These are phyloP conservation scores for Lysandra coridon DNA, from an alignment of 2,888 invertebrate species.

Conservation along the genomic window DNA sequence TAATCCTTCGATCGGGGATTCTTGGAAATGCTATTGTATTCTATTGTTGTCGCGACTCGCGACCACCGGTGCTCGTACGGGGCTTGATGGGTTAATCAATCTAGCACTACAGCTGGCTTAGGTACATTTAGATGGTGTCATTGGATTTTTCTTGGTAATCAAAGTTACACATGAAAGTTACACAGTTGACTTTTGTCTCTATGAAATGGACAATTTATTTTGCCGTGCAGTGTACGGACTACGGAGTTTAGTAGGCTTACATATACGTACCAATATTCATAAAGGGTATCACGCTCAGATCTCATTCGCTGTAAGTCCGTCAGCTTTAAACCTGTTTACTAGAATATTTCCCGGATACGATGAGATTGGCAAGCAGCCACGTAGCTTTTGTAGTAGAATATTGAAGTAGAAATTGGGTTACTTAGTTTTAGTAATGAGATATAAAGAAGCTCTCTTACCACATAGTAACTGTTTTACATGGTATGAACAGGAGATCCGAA, in stretches of 20 bases:
- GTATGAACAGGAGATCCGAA: background rate
- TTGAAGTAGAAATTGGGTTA: slow-evolving; percentile 5
- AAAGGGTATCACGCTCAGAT: slow-evolving; percentile 33
- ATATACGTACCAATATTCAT: slow-evolving; percentile 38
- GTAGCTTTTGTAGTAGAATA: slow-evolving; percentile 18
- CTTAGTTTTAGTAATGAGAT: slow-evolving; percentile 10
- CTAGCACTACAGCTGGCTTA: background rate
- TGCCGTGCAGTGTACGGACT: background rate
- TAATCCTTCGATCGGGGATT: too few species aligned
- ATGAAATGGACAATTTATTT: background rate
- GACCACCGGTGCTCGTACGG: too few species aligned
- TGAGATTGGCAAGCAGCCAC: slow-evolving; percentile 24
- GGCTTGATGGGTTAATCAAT: background rate
- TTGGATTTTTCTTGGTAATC: background rate
- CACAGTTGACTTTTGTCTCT: too few species aligned
- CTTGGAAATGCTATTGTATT: too few species aligned
- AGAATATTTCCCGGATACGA: slow-evolving; percentile 21
- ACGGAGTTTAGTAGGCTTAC: slow-evolving; percentile 11
- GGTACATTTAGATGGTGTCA: background rate
- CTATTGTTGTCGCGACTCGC: too few species aligned
- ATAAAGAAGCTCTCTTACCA: background rate
- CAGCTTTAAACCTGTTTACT: slow-evolving; percentile 27
- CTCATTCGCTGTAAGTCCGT: slow-evolving; percentile 18
- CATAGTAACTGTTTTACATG: background rate
- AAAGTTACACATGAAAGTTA: background rate